Evolutionary conservation across 2,888 invertebrate genomes (phyloP), one percentile per base, ranked within the genome.

Genomic region (Mayetiola destructor): DNA sequence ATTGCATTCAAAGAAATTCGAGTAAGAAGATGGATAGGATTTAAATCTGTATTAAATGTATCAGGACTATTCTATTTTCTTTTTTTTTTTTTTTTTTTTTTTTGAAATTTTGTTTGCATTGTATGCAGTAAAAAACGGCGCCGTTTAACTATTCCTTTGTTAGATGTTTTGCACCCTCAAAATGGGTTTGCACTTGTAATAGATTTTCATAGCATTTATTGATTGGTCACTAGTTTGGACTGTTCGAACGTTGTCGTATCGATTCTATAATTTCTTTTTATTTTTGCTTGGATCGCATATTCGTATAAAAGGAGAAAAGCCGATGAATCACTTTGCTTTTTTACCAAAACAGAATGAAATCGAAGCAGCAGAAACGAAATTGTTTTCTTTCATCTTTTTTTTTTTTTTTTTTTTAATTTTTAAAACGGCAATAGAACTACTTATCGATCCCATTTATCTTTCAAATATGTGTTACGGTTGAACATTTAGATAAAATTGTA

Each of bases 391-490:
- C n/a, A n/a, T n/a, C n/a, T n/a, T n/a, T n/a, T n/a, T n/a, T n/a
- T n/a, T n/a, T n/a, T n/a, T n/a, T n/a, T n/a, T n/a, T n/a, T n/a
- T n/a, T n/a, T 21, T 14, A 10, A 39, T 42, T 21, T 42, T 4
- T 42, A 14, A 42, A 48, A n/a, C 27, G 2, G 48, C 48, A 48
- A 48, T 42, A 42, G 42, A 9, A 42, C 48, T 27, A 48, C 48
- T 48, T 48, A 48, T 48, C 48, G 48, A 48, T 48, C 27, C 48
- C 48, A 48, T 48, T 48, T 48, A 48, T 48, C 48, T 48, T 48
- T 27, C 48, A n/a, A 48, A 6, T 42, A 10, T 23, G 6, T 48
- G 48, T 27, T 48, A 27, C 29, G 48, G 48, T 48, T 48, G 27
- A 48, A 48, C 48, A 48, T 27, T 48, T n/a, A n/a, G n/a, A n/a